Evolutionary conservation across 2,888 invertebrate species (phyloP), one percentile per base, ranked within the genome.

Genomic region (Halictus quadricinctus): DNA sequence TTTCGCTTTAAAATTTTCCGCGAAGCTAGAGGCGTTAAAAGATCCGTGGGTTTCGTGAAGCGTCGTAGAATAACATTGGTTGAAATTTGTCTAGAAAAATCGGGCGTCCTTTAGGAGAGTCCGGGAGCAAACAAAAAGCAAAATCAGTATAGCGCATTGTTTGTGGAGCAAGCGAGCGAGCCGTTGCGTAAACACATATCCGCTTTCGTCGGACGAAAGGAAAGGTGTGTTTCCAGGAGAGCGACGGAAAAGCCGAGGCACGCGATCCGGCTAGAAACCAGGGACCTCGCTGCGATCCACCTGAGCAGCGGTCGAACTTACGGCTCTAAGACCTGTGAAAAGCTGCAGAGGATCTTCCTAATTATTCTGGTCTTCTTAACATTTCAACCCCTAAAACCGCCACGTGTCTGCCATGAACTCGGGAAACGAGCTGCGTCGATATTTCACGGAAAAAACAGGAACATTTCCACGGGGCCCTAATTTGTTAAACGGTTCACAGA

Each of bases 211-310:
- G 36, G 41, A 75, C 75, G 78, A 82, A 82, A 82, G 78, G 77
- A 77, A 84, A 84, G 83, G 74, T 69, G 70, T 77, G 83, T 76
- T 84, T 83, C 84, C 78, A 84, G 50, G 54, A 21, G 41, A 48
- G 43, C 43, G 25, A 50, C 50, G 70, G 60, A 69, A 54, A 73
- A 77, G 77, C 84, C 74, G 76, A 85, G 79, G 58, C 79, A n/a
- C 43, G 41, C 69, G 69, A 43, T 43, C 69, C 36, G 18, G 10
- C 41, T 69, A 69, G 46, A 72, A 72, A 72, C 43, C 43, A 43
- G 41, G 46, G 25, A 46, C 25, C 13, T 72, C 46, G 46, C 8
- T 10, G 21, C 21, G 43, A 69, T n/a, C 21, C 36, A 36, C 69
- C 69, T 41, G 69, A 69, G n/a, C 69, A 41, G 1, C 69, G 21